phyloP scores from a whole-genome alignment of 2,888 invertebrate genomes.

The Tenthredo mesomela region DNA sequence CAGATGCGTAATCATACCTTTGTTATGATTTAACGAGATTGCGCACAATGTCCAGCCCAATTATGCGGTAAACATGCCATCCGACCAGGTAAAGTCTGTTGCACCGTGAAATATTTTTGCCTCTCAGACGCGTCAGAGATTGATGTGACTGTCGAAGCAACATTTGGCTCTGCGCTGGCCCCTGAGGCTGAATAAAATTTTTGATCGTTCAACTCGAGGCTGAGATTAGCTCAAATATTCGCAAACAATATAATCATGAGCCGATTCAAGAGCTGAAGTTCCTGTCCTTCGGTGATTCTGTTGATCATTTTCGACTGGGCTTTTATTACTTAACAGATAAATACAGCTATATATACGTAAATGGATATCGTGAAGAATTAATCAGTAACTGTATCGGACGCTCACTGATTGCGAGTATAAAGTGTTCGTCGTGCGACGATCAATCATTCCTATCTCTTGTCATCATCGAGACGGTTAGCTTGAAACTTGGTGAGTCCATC shows the following conservation, averaged over 20 bases:
- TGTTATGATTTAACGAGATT: conserved; percentile 61
- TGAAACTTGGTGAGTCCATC: conserved; percentile 40
- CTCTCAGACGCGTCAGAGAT: conserved; percentile 29
- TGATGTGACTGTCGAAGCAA: conserved; percentile 38
- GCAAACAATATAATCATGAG: conserved; percentile 20
- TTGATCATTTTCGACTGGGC: neutral
- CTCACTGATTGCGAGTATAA: conserved; percentile 46
- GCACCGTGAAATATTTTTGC: conserved; percentile 36
- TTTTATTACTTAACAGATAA: conserved; percentile 21
- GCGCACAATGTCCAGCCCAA: conserved; percentile 59
- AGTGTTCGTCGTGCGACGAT: conserved; percentile 35
- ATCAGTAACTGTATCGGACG: conserved; percentile 48
- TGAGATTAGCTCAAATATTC: conserved; percentile 25
- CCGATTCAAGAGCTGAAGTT: neutral
- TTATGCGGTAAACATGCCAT: conserved; percentile 56
- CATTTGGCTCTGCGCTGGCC: conserved; percentile 19
- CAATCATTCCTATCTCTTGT: conserved; percentile 47
- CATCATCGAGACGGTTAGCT: conserved; percentile 40
- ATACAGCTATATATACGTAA: conserved; percentile 34
- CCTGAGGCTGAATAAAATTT: conserved; percentile 32
- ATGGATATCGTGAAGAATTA: conserved; percentile 49
- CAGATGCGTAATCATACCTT: conserved; percentile 59
- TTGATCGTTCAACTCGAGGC: conserved; percentile 20
- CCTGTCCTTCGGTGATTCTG: neutral
- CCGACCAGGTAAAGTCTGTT: conserved; percentile 28